phyloP scores from a whole-genome alignment of 92 coral and sea anemone species.

The Umimayanthus chanpuru region DNA sequence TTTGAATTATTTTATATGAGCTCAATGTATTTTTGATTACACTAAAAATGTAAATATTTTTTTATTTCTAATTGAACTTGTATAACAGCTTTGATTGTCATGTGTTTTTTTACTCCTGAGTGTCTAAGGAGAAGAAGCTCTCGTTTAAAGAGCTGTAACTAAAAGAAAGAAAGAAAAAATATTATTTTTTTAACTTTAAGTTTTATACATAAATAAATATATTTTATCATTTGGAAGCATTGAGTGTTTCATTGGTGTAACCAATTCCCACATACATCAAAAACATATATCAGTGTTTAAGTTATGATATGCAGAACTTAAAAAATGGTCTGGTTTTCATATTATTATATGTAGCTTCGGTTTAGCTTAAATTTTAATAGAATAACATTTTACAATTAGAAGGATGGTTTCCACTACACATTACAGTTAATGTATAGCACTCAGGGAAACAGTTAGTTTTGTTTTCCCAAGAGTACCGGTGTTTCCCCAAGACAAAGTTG shows the following conservation, averaged over 20 bases:
- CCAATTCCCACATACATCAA: slow-evolving; percentile 5
- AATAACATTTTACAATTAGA: slow-evolving; percentile 7
- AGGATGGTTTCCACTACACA: slow-evolving; percentile 13
- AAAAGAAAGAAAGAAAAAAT: neutral
- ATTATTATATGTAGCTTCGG: neutral
- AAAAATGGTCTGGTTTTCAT: slow-evolving; percentile 2
- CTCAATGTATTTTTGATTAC: slow-evolving; percentile 5
- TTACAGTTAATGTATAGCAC: neutral
- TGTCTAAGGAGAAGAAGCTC: slow-evolving; percentile 12
- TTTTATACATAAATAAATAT: slow-evolving; percentile 5
- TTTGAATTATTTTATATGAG: slow-evolving; percentile 11
- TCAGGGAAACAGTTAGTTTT: slow-evolving; percentile 2
- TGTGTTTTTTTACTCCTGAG: slow-evolving; percentile 13
- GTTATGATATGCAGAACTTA: slow-evolving; percentile 10
- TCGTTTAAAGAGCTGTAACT: slow-evolving; percentile 12
- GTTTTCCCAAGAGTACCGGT: slow-evolving; percentile 6
- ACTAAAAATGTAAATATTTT: slow-evolving; percentile 2
- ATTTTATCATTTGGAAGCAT: slow-evolving; percentile 12
- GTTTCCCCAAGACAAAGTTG: slow-evolving; percentile 10
- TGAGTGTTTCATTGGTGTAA: slow-evolving; percentile 7
- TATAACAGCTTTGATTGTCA: slow-evolving; percentile 10
- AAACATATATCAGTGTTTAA: slow-evolving; percentile 8
- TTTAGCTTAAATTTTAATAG: slow-evolving; percentile 7
- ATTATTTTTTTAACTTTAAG: slow-evolving; percentile 10
- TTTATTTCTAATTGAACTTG: slow-evolving; percentile 12